These are phyloP conservation scores for Ptilorrhoa leucosticta DNA, from an alignment of 2,113 vertebrate species.

Conservation along the genomic window DNA sequence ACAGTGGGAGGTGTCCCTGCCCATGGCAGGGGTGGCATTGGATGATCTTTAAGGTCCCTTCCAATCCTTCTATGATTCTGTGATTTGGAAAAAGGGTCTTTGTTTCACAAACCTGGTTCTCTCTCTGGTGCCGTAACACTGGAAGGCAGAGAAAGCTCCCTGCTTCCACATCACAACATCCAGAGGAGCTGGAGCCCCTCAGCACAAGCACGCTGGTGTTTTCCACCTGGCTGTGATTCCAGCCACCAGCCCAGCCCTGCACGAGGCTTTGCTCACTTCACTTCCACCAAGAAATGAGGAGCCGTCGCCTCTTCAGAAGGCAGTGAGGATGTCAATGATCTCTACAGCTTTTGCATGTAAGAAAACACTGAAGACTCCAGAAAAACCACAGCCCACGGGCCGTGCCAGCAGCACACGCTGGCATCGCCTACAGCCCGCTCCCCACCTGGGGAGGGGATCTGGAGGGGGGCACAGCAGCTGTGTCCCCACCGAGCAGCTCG, in stretches of 20 bases:
- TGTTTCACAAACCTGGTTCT: not conserved
- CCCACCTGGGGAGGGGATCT: not conserved
- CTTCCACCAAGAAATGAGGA: rapidly evolving
- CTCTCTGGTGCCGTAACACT: not conserved
- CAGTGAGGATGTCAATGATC: rapidly evolving
- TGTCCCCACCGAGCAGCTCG: too few species aligned
- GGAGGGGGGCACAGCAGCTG: not conserved
- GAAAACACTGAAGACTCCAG: rapidly evolving
- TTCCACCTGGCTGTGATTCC: not conserved
- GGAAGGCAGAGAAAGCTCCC: too few species aligned
- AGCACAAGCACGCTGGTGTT: not conserved
- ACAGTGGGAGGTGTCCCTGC: not conserved
- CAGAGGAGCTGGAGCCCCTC: not conserved
- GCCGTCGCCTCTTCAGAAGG: rapidly evolving
- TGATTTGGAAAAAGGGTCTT: not conserved
- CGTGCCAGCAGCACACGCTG: rapidly evolving
- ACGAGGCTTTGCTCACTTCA: rapidly evolving
- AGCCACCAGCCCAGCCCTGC: not conserved
- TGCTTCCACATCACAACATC: rapidly evolving
- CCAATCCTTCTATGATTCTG: not conserved
- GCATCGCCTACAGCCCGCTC: not conserved
- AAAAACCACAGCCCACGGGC: not conserved
- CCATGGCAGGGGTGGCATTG: not conserved
- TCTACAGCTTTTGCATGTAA: not conserved
- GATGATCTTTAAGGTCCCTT: not conserved